Evolutionary conservation across 2,797 vertebrate species (phyloP), one percentile per base, ranked within the genome.

Genomic region (Centropyge bicolor): DNA sequence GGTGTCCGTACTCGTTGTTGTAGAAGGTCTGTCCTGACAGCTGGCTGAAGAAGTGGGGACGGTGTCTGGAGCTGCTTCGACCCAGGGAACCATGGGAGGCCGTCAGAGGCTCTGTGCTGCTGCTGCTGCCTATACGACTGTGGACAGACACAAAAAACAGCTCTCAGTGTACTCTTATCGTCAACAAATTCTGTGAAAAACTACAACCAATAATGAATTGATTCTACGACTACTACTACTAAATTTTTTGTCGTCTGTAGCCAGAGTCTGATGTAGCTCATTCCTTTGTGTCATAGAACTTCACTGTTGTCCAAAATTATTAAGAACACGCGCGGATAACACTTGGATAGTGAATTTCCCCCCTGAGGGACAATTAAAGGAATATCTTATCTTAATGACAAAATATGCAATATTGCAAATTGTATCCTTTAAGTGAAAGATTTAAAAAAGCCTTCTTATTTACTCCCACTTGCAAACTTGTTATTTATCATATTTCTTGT

Each of bases 1-100:
- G 95, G 89, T 97, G 97, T 57, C 97, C 97, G 0, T 98, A 99
- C 94, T 99, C 97, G 83, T 97, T 99, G 95, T 98, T 98, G 95
- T 98, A 98, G 94, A 99, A 97, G 93, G 97, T 98, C 94, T 98
- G 98, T 82, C 97, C 97, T 16, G 96, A 95, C 7, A 93, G 94
- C 46, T 97, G 94, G 57, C 93, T 96, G 73, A 91, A 95, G 43
- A 97, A 96, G 0, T 63, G 92, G 1, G 93, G 94, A 57, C 80
- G 95, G 75, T 91, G 91, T 78, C 94, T 92, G 82, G 92, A 86
- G 83, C 75, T 74, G 87, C 93, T 94, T 52, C 91, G 90, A 36
- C 94, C 94, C 0, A 89, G 90, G 57, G 94, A 94, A 0, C 85
- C 92, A 6, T 86, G 85, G 82, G 89, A 87, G 64, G 86, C 85